Evolutionary conservation across 2,888 invertebrate species (phyloP), one percentile per base, ranked within the genome.

Genomic region (Eupithecia pulchellata): DNA sequence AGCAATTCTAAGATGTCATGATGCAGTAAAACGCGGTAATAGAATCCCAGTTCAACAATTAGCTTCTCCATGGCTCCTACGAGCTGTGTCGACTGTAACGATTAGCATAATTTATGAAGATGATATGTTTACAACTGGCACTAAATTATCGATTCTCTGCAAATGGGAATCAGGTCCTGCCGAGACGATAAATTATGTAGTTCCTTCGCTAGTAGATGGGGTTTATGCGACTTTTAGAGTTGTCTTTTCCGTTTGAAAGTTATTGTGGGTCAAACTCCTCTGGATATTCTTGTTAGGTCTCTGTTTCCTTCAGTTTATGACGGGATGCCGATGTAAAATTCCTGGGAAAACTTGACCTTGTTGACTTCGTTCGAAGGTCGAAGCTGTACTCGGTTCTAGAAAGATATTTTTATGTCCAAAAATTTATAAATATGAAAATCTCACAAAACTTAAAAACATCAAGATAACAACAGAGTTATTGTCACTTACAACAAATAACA

Each of bases 91-190:
- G 66, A 67, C 61, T 58, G 64, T 69, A 60, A 27, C 9, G 1
- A 69, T 75, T 67, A 71, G 64, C 71, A 75, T 75, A 72, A 73
- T 69, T 68, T 71, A 72, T 66, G 64, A 73, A 69, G 65, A 68
- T 70, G 71, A 60, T 47, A 63, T 63, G 64, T 65, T 58, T 69
- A 65, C 64, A 64, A 67, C 63, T 68, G 62, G 69, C 72, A 61
- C 68, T 74, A 73, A 72, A 71, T 76, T 76, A 74, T 67, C 11
- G 63, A 47, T 52, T 52, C 52, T 68, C 64, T 58, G 71, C 71
- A 58, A 68, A 36, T 14, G 61, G 55, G 60, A 57, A 66, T 55
- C 66, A 58, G 66, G 65, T 74, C 67, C 69, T 58, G 65, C 17
- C 17, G 55, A 52, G 52, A 57, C 32, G 34, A 65, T 68, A 68